phyloP scores from a whole-genome alignment of 1,140 invertebrate genomes.

The Platyscapa corneri region DNA sequence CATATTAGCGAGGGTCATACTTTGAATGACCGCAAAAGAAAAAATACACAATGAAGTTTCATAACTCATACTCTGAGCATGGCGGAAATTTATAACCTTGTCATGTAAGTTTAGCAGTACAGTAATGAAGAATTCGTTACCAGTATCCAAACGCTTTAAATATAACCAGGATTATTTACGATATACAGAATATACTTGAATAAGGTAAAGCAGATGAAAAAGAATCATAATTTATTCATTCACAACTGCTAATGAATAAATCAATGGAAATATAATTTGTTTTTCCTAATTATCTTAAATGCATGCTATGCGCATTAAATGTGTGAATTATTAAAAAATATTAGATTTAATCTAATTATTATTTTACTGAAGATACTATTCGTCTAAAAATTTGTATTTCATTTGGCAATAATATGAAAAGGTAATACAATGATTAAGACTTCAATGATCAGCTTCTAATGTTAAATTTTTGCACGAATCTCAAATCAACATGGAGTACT shows the following conservation, averaged over 20 bases:
- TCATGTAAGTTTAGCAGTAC: neutral
- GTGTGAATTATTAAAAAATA: neutral
- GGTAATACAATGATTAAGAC: neutral
- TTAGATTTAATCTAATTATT: neutral
- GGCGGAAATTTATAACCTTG: neutral
- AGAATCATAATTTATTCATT: neutral
- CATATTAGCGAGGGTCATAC: neutral
- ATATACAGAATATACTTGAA: neutral
- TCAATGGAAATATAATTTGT: neutral
- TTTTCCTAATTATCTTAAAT: neutral
- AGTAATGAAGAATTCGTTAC: constrained; percentile 7
- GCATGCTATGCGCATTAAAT: neutral
- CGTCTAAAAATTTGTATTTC: neutral
- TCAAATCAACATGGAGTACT: constrained; percentile 4
- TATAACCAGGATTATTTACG: neutral
- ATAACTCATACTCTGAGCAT: neutral
- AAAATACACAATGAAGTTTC: constrained; percentile 1
- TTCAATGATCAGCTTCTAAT: no score
- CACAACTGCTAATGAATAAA: neutral
- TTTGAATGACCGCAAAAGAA: neutral
- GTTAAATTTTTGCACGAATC: neutral
- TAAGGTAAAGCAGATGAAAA: neutral
- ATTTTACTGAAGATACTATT: neutral
- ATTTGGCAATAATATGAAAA: no score
- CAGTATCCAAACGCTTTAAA: neutral